Evolutionary conservation across 2,797 vertebrate genomes (phyloP).

Genomic region (Pelochelys cantorii): DNA sequence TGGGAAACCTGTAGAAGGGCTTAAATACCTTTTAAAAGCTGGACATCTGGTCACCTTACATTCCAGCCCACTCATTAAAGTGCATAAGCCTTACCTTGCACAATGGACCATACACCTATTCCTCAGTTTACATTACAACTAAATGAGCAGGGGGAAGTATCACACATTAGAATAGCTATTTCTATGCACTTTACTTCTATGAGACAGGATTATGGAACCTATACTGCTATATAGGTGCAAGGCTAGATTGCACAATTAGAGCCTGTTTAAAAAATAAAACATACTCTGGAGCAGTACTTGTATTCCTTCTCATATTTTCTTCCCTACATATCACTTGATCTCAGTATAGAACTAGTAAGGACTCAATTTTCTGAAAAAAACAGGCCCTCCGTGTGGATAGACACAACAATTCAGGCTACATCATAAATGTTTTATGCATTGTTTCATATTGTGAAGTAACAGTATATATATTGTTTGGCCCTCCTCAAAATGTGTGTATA

Average conservation of each 20-base stretch:
- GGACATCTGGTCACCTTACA: neutral
- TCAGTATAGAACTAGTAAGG: neutral
- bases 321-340: neutral
- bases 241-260: neutral
- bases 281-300: neutral
- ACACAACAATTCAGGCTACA: neutral
- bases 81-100: constrained; percentile 14
- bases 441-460: neutral
- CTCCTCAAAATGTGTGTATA: neutral
- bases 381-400: fast-evolving
- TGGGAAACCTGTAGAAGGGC: too few relatives aligned
- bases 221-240: neutral
- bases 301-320: neutral
- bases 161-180: neutral
- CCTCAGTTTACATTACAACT: neutral
- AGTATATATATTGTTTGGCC: neutral
- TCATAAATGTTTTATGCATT: neutral
- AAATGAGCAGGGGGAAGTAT: neutral
- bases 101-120: neutral
- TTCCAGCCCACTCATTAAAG: neutral
- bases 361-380: neutral
- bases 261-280: neutral
- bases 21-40: too few relatives aligned
- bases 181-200: neutral
- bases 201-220: neutral